Conservation (phyloP, 2,113 vertebrate genomes). For the Engystomops pustulosus region DNA sequence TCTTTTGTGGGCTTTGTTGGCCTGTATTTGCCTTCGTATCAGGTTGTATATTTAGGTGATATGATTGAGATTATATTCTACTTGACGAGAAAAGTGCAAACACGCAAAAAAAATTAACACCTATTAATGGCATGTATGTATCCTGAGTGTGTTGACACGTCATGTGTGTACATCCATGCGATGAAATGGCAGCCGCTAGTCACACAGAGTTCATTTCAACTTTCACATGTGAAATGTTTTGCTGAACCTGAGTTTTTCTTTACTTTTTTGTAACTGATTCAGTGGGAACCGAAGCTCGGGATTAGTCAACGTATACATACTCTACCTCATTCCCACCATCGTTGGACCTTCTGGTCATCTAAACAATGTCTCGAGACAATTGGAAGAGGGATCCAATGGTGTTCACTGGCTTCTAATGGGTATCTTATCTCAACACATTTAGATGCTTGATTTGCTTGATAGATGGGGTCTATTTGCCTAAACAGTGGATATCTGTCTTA, state of each 20-base stretch:
- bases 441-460: too few species aligned
- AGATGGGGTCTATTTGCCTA: too few species aligned
- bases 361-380: too few species aligned
- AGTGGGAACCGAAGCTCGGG: background rate
- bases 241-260: background rate
- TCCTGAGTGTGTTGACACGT: slow-evolving; percentile 4
- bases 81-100: background rate
- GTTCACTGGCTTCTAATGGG: too few species aligned
- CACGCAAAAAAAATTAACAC: background rate
- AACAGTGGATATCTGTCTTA: too few species aligned
- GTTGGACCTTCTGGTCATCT: too few species aligned
- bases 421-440: too few species aligned
- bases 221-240: slow-evolving; percentile 23
- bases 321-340: background rate
- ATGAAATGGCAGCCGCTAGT: background rate
- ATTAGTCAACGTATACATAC: background rate
- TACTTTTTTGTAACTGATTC: background rate
- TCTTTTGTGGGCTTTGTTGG: background rate
- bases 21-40: slow-evolving; percentile 1
- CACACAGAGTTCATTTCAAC: background rate
- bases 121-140: slow-evolving; percentile 15
- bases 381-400: too few species aligned
- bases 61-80: slow-evolving; percentile 10
- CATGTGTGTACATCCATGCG: background rate
- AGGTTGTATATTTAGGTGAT: slow-evolving; percentile 12